Base-by-base conservation (phyloP, 2,797 vertebrate genomes). In the Sciurus carolinensis region DNA sequence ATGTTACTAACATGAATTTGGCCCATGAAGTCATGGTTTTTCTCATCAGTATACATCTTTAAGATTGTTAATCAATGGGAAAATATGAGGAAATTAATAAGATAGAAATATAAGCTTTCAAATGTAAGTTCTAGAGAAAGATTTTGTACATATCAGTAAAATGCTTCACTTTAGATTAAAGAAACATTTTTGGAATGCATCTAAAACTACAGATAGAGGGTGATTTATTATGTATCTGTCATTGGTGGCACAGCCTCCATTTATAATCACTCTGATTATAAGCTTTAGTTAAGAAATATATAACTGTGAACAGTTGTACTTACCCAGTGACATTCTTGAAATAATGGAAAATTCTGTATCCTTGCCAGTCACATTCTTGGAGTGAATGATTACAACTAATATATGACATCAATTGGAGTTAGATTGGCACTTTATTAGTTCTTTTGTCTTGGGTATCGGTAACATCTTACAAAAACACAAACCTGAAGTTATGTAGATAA, bases 241-340 rank as follows among this genome's bases (percentile, higher is more conserved):
- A 33, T 92, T 84, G 7, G 62, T 71, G 5, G 30, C 36, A 77
- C 91, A 42, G 1, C 5, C 69, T 90, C 89, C 50, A 10, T 96
- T 93, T 86, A 50, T 95, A 93, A 95, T 24, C 14, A 64, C 84
- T 82, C 10, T 94, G 73, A 76, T 96, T 88, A n/a, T 83, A 90
- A 95, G 62, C 12, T 90, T 93, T 81, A 92, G 72, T 91, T 93
- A 71, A 66, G 44, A 93, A 80, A 52, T 90, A 44, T 62, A 26
- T 96, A 95, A 59, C 33, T 73, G 66, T 69, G 59, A 62, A 4
- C 33, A 73, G 67, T 81, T 17, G 22, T 84, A 26, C n/a, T 92
- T 95, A 82, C 12, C 50, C 33, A 84, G 26, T 93, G 67, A 82
- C 42, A 62, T 79, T 90, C 69, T 92, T 93, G 30, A 71, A 93